phyloP scores from a whole-genome alignment of 1,140 invertebrate genomes.

The Drosophila micromelanica region DNA sequence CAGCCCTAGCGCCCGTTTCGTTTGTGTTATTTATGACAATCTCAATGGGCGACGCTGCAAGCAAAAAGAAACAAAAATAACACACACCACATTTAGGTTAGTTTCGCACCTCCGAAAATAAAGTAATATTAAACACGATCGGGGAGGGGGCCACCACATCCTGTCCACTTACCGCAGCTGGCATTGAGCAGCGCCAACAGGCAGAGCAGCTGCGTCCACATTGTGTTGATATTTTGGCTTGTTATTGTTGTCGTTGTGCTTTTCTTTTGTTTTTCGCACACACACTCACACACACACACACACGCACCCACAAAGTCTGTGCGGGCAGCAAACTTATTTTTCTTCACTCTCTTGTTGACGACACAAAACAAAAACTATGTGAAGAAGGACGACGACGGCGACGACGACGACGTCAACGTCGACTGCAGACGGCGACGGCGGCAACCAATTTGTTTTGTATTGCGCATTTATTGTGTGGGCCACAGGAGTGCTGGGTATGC shows the following conservation, averaged over 20 bases:
- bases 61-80: slow-evolving; percentile 4
- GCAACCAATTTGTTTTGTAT: slow-evolving; percentile 63
- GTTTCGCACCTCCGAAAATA: slow-evolving; percentile 50
- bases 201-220: slow-evolving; percentile 52
- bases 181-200: slow-evolving; percentile 53
- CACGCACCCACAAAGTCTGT: slow-evolving; percentile 63
- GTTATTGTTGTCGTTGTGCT: slow-evolving; percentile 64
- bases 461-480: slow-evolving; percentile 71
- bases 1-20: slow-evolving; percentile 18
- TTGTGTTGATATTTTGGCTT: slow-evolving; percentile 44
- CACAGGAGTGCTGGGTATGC: slow-evolving; percentile 32
- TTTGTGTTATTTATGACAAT: slow-evolving; percentile 60
- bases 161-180: slow-evolving; percentile 59
- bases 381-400: slow-evolving; percentile 25
- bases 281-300: slow-evolving; percentile 1
- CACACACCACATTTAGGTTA: slow-evolving; percentile 58
- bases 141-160: slow-evolving; percentile 11
- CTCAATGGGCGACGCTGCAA: slow-evolving; percentile 63
- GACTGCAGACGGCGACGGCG: slow-evolving; percentile 51
- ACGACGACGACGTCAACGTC: slow-evolving; percentile 13
- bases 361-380: slow-evolving; percentile 48
- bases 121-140: neutral
- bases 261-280: slow-evolving; percentile 75
- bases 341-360: slow-evolving; percentile 24
- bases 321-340: slow-evolving; percentile 25